Percentiles rank a stretch among this genome's conserved stretches.
Evolutionary conservation across 2,888 invertebrate species (phyloP).

Genomic region (Callyntrura sp.): DNA sequence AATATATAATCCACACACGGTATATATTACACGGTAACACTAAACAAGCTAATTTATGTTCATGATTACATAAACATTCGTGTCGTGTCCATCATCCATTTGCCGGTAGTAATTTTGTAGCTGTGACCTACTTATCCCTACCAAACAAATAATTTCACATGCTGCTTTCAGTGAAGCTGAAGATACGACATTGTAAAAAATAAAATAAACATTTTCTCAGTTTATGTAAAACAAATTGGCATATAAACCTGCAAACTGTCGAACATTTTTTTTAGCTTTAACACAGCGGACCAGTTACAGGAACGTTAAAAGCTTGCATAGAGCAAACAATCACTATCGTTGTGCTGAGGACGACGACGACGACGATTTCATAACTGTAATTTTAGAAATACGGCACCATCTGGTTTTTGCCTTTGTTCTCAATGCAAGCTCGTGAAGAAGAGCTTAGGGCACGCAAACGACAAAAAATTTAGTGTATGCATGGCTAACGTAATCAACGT

Average conservation of each 20-base stretch:
- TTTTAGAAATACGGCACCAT: background rate
- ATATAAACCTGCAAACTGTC: background rate
- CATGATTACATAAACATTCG: conserved; percentile 67
- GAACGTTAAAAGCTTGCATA: background rate
- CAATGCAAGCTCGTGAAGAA: background rate
- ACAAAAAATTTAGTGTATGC: no score
- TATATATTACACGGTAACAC: no score
- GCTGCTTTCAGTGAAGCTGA: conserved; percentile 48
- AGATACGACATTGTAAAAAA: conserved; percentile 31
- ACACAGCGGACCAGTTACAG: no score
- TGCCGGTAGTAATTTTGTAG: conserved; percentile 63
- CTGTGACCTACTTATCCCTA: conserved; percentile 57
- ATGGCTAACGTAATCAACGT: no score
- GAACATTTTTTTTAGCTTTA: background rate
- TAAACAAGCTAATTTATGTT: conserved; percentile 29
- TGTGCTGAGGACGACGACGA: no score
- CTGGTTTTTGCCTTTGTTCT: background rate
- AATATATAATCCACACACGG: no score
- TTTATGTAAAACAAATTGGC: conserved; percentile 22
- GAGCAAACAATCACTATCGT: background rate
- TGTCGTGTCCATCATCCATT: conserved; percentile 73
- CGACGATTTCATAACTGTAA: background rate
- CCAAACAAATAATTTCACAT: conserved; percentile 34
- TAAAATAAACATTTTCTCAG: conserved; percentile 16
- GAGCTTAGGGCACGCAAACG: no score